These are phyloP conservation scores for Hypocryptadius cinnamomeus DNA, from an alignment of 2,113 vertebrate genomes.

Conservation along the genomic window DNA sequence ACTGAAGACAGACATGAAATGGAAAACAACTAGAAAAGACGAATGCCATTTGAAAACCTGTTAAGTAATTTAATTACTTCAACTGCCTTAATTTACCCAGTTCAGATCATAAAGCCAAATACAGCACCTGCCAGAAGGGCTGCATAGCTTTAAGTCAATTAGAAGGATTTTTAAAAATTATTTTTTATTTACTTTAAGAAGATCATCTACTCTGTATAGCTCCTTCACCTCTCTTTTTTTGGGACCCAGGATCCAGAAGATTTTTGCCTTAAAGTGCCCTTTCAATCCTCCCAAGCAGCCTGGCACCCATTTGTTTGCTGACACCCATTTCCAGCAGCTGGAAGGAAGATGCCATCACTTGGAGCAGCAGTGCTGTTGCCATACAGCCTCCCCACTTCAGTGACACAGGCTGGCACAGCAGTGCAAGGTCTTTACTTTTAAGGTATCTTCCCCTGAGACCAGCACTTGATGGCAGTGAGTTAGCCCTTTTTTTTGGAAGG, in stretches of 20 bases:
- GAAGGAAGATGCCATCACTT: not conserved
- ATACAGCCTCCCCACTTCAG: not conserved
- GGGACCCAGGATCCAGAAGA: not conserved
- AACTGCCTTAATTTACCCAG: constrained; percentile 21
- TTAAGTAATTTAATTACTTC: constrained; percentile 39
- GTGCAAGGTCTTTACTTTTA: not conserved
- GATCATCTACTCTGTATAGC: not conserved
- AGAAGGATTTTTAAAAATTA: not conserved
- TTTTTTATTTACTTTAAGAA: not conserved
- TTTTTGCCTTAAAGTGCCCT: not conserved
- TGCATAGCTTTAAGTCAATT: not conserved
- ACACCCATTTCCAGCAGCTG: not conserved
- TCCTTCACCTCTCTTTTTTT: not conserved
- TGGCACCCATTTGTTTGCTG: not conserved
- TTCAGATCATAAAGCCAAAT: not conserved
- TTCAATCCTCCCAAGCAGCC: not conserved
- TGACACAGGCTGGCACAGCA: not conserved
- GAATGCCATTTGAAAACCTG: not conserved
- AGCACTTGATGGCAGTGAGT: not conserved
- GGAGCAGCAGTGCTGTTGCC: not conserved
- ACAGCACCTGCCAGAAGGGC: not conserved
- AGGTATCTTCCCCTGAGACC: not conserved
- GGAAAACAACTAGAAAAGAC: not conserved
- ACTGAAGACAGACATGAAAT: not conserved
- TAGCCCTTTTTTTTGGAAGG: not conserved